A percentile compares a stretch with the other conserved stretches of the same genome.
Evolutionary conservation across 2,113 vertebrate genomes (phyloP).

Genomic region (Petrocephalus microphthalmus): DNA sequence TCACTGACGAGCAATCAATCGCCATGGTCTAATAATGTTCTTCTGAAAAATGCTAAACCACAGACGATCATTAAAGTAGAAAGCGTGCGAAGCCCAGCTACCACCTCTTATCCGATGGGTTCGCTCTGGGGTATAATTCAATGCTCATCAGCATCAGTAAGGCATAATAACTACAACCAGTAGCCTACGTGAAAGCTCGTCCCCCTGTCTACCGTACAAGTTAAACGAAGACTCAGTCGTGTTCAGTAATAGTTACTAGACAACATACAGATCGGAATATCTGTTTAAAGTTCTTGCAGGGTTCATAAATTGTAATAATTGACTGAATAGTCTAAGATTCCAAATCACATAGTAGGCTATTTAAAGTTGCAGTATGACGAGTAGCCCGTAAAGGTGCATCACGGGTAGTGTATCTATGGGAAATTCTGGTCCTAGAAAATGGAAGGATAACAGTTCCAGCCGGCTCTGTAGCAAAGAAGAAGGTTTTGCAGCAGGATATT

Average conservation of each 20-base stretch:
- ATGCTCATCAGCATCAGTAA: background rate
- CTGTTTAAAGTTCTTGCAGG: background rate
- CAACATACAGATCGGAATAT: background rate
- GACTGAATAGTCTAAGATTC: background rate
- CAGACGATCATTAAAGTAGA: background rate
- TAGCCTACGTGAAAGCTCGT: background rate
- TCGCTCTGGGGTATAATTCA: background rate
- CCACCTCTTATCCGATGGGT: background rate
- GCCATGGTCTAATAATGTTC: slow-evolving; percentile 16
- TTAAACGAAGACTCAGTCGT: background rate
- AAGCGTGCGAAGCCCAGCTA: background rate
- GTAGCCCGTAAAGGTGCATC: background rate
- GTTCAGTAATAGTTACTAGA: background rate
- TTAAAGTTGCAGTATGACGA: background rate
- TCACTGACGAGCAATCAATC: slow-evolving; percentile 9
- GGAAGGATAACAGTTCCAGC: background rate
- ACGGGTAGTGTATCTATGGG: background rate
- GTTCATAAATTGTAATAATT: background rate
- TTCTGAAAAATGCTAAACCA: background rate
- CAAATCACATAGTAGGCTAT: background rate
- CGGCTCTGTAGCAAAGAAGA: background rate
- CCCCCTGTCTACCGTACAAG: background rate
- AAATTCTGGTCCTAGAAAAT: background rate
- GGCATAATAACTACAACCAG: background rate
- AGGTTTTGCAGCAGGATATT: background rate